Percentiles rank a stretch among this genome's conserved stretches.
phyloP scores from a whole-genome alignment of 2,888 invertebrate species.

The Tenodera sinensis region DNA sequence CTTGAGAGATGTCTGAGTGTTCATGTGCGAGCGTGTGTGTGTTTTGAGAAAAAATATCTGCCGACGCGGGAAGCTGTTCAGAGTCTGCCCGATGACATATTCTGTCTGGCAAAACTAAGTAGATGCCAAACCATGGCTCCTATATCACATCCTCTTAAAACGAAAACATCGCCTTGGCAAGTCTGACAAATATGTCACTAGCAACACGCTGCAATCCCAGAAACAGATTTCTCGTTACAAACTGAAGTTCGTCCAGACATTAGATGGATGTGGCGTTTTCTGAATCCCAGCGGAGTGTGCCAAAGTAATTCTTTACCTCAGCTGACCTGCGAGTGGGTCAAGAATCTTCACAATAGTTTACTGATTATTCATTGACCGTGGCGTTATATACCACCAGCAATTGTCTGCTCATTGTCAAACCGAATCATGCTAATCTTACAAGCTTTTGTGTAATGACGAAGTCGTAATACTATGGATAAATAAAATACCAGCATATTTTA shows the following conservation, averaged over 20 bases:
- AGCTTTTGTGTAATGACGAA: too few relatives aligned
- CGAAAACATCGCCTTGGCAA: not conserved
- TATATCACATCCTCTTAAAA: not conserved
- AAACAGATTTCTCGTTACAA: not conserved
- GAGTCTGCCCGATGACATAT: constrained; percentile 1
- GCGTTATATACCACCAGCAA: too few relatives aligned
- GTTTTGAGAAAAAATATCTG: not conserved
- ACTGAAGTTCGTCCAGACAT: not conserved
- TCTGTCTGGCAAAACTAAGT: constrained; percentile 4
- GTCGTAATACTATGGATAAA: too few relatives aligned
- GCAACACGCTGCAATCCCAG: not conserved
- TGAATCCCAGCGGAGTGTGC: not conserved
- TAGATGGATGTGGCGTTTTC: not conserved
- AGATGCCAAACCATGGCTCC: not conserved
- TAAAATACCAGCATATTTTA: too few relatives aligned
- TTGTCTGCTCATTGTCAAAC: too few relatives aligned
- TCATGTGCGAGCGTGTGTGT: not conserved
- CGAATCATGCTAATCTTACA: too few relatives aligned
- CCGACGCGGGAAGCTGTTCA: not conserved
- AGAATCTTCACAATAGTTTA: not conserved
- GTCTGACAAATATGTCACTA: not conserved
- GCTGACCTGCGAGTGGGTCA: not conserved
- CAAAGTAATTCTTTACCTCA: not conserved
- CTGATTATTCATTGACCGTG: too few relatives aligned
- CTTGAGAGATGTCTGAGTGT: not conserved